These are phyloP conservation scores for Dorcus parallelipipedus DNA, from an alignment of 2,888 invertebrate genomes.

Conservation along the genomic window DNA sequence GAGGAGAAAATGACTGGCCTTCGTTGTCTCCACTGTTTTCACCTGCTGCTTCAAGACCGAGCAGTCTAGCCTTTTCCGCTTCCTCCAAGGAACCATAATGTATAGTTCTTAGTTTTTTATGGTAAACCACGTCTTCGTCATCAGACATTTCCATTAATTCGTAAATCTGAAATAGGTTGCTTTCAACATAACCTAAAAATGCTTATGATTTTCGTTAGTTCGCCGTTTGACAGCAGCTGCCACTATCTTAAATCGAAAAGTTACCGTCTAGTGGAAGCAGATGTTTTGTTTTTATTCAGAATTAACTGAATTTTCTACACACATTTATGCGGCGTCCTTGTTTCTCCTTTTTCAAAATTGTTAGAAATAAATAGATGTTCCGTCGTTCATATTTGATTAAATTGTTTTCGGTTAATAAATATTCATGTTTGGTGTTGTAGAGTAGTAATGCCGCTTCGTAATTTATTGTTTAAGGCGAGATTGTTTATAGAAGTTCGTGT, in stretches of 20 bases:
- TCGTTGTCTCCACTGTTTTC: conserved; percentile 56
- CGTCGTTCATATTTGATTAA: neutral
- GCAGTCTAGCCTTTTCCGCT: conserved; percentile 69
- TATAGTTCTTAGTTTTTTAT: conserved; percentile 72
- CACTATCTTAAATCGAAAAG: conserved; percentile 2
- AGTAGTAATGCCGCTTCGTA: too few species aligned
- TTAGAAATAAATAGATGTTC: too few species aligned
- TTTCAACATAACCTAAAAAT: conserved; percentile 6
- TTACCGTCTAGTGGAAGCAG: neutral
- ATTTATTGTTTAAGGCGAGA: too few species aligned
- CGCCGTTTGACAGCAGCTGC: conserved; percentile 6
- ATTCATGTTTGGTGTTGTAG: neutral
- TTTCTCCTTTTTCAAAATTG: conserved; percentile 12
- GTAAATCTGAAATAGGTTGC: neutral
- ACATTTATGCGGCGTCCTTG: conserved; percentile 7
- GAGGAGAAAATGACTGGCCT: conserved; percentile 53
- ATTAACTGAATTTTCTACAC: conserved; percentile 8
- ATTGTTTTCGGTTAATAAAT: neutral
- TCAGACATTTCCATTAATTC: conserved; percentile 65
- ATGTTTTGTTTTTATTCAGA: conserved; percentile 13
- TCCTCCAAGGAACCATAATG: conserved; percentile 92
- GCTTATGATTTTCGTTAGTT: conserved; percentile 3
- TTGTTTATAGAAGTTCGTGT: neutral
- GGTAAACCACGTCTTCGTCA: conserved; percentile 72
- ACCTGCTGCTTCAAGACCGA: conserved; percentile 59